Percentiles rank a stretch among this genome's conserved stretches.
Conservation (phyloP, 2,888 invertebrate genomes). For the Rhagium mordax region DNA sequence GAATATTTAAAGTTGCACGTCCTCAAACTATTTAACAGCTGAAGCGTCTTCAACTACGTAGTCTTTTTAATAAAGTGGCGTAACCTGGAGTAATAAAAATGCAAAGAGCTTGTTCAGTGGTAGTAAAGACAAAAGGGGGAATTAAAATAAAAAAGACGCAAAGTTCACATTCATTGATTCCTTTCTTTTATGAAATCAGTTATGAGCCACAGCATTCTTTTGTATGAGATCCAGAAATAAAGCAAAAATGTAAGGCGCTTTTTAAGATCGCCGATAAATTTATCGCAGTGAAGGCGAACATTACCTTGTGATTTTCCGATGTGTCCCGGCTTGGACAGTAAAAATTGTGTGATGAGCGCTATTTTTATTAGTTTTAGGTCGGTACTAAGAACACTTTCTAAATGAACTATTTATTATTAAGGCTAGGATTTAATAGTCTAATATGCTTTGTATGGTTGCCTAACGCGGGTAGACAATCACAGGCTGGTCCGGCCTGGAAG, state of each 20-base stretch:
- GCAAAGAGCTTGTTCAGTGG: slow-evolving; percentile 8
- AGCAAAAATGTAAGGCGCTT: background rate
- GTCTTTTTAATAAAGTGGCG: slow-evolving; percentile 8
- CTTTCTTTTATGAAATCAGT: slow-evolving; percentile 19
- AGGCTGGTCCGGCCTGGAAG: no score
- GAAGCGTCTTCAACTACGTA: background rate
- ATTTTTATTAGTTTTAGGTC: background rate
- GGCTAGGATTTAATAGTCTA: no score
- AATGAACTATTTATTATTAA: no score
- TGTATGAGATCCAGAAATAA: background rate
- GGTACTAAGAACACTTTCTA: no score
- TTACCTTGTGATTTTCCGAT: background rate
- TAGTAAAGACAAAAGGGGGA: slow-evolving; percentile 5
- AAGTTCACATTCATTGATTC: slow-evolving; percentile 4
- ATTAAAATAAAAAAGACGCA: slow-evolving; percentile 28
- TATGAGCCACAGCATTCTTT: slow-evolving; percentile 5
- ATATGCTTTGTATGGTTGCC: no score
- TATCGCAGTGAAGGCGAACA: background rate
- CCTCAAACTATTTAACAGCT: background rate
- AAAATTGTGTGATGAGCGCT: background rate
- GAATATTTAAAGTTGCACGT: background rate
- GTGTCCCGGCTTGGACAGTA: background rate
- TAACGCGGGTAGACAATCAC: no score
- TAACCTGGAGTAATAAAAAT: slow-evolving; percentile 21
- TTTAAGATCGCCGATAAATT: background rate